phyloP scores from a whole-genome alignment of 2,888 invertebrate genomes.

The Apocheima hispidaria region DNA sequence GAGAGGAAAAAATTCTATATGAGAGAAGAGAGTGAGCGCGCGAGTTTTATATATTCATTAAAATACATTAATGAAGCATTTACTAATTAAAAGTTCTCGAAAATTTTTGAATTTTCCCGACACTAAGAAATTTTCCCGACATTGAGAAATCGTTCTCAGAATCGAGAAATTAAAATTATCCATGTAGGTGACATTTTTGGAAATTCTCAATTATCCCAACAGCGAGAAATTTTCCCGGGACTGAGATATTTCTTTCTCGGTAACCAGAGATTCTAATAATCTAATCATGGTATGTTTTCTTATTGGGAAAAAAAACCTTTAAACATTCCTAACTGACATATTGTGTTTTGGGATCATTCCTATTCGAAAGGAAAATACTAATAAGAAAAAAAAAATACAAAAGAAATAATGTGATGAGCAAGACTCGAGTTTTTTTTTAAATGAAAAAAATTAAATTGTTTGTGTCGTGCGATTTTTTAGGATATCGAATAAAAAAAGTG shows the following conservation, averaged over 20 bases:
- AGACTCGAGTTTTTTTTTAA: slow-evolving; percentile 1
- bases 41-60: slow-evolving; percentile 20
- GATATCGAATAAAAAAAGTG: background rate
- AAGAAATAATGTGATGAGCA: background rate
- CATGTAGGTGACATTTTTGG: background rate
- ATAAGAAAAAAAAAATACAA: background rate
- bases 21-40: slow-evolving; percentile 18
- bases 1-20: slow-evolving; percentile 14
- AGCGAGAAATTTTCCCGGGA: background rate
- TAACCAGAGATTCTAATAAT: background rate
- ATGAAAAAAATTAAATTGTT: background rate
- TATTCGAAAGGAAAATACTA: background rate
- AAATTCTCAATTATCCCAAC: background rate
- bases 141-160: background rate
- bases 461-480: slow-evolving; percentile 7
- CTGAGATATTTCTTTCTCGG: background rate
- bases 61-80: slow-evolving; percentile 19
- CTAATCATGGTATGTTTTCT: background rate
- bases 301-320: slow-evolving; percentile 1
- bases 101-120: background rate
- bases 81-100: slow-evolving; percentile 9
- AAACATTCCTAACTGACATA: slow-evolving; percentile 15
- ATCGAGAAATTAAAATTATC: background rate
- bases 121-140: background rate
- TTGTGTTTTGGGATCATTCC: slow-evolving; percentile 19